A percentile compares a stretch with the other conserved stretches of the same genome.
Conservation (phyloP, 2,888 invertebrate species). For the Pseudococcus longispinus region DNA sequence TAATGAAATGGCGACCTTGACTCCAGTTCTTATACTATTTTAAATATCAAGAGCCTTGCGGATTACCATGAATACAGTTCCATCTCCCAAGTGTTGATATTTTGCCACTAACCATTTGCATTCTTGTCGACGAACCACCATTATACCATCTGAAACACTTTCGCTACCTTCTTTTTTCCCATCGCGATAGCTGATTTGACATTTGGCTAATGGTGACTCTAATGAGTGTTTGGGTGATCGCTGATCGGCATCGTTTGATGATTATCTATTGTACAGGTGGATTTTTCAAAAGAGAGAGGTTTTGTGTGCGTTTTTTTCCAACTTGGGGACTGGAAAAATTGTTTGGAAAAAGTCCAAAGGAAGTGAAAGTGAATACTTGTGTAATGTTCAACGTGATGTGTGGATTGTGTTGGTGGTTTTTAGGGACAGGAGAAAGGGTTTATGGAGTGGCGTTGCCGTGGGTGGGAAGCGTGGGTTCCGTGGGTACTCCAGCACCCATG, state of each 20-base stretch:
- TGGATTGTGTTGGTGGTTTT: too few species aligned
- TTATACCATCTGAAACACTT: slow-evolving; percentile 25
- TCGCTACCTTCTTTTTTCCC: slow-evolving; percentile 10
- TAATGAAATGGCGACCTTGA: slow-evolving; percentile 48
- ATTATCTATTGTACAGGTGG: background rate
- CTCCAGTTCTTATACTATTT: slow-evolving; percentile 48
- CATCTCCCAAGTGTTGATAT: slow-evolving; percentile 38
- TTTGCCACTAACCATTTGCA: slow-evolving; percentile 33
- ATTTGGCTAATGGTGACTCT: background rate
- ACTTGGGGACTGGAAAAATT: too few species aligned
- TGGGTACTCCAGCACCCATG: too few species aligned
- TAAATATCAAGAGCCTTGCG: slow-evolving; percentile 25
- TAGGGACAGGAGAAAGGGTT: too few species aligned
- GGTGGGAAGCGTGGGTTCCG: too few species aligned
- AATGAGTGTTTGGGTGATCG: background rate
- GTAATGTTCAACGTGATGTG: too few species aligned
- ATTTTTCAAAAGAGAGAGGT: background rate
- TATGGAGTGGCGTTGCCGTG: too few species aligned
- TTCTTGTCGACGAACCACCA: slow-evolving; percentile 25
- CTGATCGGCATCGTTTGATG: background rate
- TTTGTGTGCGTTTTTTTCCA: background rate
- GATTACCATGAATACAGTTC: slow-evolving; percentile 19
- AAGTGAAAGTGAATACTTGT: background rate
- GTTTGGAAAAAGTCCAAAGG: background rate
- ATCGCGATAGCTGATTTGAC: background rate